These are phyloP conservation scores for Coregonus clupeaformis DNA, from an alignment of 2,113 vertebrate genomes.

Conservation along the genomic window DNA sequence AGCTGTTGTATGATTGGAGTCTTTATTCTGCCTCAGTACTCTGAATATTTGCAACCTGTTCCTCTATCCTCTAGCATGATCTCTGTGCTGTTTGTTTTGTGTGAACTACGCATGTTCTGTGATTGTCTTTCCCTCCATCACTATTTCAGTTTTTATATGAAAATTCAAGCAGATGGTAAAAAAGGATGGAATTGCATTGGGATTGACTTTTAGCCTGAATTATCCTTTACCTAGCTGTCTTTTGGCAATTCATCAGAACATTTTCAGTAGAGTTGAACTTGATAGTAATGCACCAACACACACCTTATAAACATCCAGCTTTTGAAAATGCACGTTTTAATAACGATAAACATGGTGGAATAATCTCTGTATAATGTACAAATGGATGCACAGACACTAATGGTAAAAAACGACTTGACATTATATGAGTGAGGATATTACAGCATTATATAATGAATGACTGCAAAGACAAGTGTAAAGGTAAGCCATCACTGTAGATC, in stretches of 20 bases:
- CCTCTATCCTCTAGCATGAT: background rate
- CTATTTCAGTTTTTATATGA: conserved; percentile 28
- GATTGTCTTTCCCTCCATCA: background rate
- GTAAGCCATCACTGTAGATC: no score
- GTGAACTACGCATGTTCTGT: no score
- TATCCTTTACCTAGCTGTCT: no score
- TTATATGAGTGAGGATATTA: background rate
- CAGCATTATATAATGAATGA: background rate
- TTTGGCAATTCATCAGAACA: no score
- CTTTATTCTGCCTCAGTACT: background rate
- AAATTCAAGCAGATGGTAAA: conserved; percentile 31
- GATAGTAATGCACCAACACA: background rate
- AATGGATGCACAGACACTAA: background rate
- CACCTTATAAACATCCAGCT: background rate
- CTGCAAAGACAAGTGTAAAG: no score
- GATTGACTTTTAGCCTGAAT: no score
- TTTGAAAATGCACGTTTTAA: background rate
- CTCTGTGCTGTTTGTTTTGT: background rate
- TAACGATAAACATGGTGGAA: background rate
- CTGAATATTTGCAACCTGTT: background rate
- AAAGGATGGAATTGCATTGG: no score
- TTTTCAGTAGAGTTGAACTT: no score
- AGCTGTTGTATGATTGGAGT: background rate
- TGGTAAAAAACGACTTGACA: background rate
- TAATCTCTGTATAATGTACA: background rate